Percentiles rank a stretch among this genome's conserved stretches.
These are phyloP conservation scores for Phragmatobia fuliginosa DNA, from an alignment of 2,888 invertebrate genomes.

Conservation along the genomic window DNA sequence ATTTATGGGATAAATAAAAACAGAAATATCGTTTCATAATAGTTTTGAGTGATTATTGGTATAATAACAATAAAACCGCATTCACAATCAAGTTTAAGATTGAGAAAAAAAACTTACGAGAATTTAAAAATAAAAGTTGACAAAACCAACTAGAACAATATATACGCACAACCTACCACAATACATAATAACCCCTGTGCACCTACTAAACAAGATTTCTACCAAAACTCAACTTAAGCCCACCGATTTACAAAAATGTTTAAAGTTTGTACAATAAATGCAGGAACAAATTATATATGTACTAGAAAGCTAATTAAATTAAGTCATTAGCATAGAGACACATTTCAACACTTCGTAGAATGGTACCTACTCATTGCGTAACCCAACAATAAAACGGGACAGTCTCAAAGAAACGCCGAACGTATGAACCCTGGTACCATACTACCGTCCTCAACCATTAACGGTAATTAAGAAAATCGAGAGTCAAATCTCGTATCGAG, in stretches of 20 bases:
- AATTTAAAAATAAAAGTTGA: no score
- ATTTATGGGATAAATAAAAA: neutral
- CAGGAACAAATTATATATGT: neutral
- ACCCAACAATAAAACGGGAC: constrained; percentile 19
- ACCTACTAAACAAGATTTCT: no score
- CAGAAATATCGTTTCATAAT: neutral
- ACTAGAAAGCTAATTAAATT: neutral
- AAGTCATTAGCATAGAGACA: neutral
- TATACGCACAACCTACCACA: no score
- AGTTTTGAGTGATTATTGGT: neutral
- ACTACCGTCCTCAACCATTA: constrained; percentile 74
- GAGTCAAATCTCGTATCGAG: constrained; percentile 78
- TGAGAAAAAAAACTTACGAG: neutral
- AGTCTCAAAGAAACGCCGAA: constrained; percentile 33
- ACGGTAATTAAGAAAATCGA: constrained; percentile 84
- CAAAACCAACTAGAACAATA: neutral
- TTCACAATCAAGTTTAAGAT: neutral
- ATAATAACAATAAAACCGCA: neutral
- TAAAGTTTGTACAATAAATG: neutral
- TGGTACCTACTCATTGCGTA: constrained; percentile 1
- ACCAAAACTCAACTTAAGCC: no score
- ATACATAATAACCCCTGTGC: no score
- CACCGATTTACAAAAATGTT: no score
- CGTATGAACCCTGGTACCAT: constrained; percentile 56
- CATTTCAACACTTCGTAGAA: neutral